A percentile compares a stretch with the other conserved stretches of the same genome.
Evolutionary conservation across 1,140 invertebrate species (phyloP).

Genomic region (Dicyema japonicum): DNA sequence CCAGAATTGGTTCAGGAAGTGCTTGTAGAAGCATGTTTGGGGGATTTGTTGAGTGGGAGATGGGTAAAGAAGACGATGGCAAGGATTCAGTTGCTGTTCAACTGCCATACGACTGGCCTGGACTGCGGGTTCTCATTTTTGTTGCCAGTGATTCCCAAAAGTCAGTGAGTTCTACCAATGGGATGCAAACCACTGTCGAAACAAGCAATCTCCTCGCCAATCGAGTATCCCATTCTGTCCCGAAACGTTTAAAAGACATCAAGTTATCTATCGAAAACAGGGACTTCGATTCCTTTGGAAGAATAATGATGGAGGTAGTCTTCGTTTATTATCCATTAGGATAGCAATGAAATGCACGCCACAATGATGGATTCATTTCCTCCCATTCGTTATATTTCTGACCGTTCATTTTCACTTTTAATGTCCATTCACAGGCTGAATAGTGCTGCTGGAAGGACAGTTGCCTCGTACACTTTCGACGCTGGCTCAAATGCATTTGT

Average conservation of each 20-base stretch:
- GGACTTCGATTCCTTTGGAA: slow-evolving; percentile 54
- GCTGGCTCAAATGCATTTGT: slow-evolving; percentile 77
- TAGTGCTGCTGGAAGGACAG: slow-evolving; percentile 24
- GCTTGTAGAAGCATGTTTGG: slow-evolving; percentile 71
- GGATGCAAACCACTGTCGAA: slow-evolving; percentile 46
- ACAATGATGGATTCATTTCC: slow-evolving; percentile 69
- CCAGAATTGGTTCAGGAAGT: slow-evolving; percentile 48
- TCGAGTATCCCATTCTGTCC: slow-evolving; percentile 35
- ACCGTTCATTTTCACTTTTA: slow-evolving; percentile 41
- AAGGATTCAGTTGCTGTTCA: slow-evolving; percentile 40
- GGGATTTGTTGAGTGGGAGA: slow-evolving; percentile 64
- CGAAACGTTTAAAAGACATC: slow-evolving; percentile 32
- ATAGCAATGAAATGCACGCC: slow-evolving; percentile 88
- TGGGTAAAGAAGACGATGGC: slow-evolving; percentile 32
- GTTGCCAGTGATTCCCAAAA: slow-evolving; percentile 56
- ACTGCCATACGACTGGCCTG: slow-evolving; percentile 48
- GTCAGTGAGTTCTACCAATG: slow-evolving; percentile 46
- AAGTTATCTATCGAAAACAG: slow-evolving; percentile 36
- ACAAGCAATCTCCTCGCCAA: slow-evolving; percentile 50
- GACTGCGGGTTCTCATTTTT: slow-evolving; percentile 52
- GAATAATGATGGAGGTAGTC: slow-evolving; percentile 47
- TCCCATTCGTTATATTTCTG: slow-evolving; percentile 60
- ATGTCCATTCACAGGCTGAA: slow-evolving; percentile 51
- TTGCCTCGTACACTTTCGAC: slow-evolving; percentile 75
- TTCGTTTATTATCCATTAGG: slow-evolving; percentile 19